Evolutionary conservation across 2,888 invertebrate genomes (phyloP).

Genomic region (Pheosia tremula): DNA sequence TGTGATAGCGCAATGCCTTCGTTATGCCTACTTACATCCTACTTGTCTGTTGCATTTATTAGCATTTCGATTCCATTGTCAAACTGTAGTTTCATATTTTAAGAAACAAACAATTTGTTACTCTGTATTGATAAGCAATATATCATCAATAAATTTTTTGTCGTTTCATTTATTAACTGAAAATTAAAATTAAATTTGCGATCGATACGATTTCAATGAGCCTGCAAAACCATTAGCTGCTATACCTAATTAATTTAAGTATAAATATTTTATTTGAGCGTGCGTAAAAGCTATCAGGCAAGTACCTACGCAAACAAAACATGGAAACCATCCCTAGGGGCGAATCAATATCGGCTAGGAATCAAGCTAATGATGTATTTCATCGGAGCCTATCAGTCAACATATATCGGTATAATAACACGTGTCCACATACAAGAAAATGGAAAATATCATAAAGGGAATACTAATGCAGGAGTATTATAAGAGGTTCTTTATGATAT

Average conservation of each 20-base stretch:
- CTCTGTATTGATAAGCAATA: conserved; percentile 83
- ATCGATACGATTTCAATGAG: neutral
- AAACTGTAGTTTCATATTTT: conserved; percentile 71
- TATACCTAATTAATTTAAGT: neutral
- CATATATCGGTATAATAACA: neutral
- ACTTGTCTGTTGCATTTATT: conserved; percentile 81
- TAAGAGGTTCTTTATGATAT: conserved; percentile 34
- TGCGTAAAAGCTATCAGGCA: neutral
- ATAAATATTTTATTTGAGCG: neutral
- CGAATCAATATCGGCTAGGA: neutral
- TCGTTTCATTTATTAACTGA: conserved; percentile 43
- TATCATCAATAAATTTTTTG: conserved; percentile 74
- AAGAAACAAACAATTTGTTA: conserved; percentile 78
- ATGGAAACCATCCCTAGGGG: neutral
- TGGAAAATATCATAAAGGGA: conserved; percentile 30
- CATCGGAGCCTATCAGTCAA: neutral
- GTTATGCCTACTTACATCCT: conserved; percentile 44
- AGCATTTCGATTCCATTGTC: conserved; percentile 78
- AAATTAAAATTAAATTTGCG: neutral
- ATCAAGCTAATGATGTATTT: neutral
- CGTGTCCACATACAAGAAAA: conserved; percentile 16
- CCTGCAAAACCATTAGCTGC: neutral
- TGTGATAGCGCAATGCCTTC: conserved; percentile 81
- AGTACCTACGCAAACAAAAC: neutral
- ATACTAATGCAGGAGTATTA: conserved; percentile 47